Evolutionary conservation across 2,888 invertebrate genomes (phyloP).

Genomic region (Acrobasis suavella): DNA sequence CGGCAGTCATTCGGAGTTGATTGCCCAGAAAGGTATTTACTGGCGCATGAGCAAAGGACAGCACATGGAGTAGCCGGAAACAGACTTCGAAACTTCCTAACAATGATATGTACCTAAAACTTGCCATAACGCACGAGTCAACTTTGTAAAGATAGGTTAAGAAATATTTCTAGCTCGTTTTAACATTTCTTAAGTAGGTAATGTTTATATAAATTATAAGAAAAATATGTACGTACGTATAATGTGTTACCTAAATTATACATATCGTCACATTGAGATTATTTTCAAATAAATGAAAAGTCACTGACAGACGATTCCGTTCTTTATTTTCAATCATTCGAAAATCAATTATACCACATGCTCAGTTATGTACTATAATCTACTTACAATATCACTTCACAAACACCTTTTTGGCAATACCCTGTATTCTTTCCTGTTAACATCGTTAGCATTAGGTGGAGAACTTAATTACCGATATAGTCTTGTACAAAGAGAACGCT

Average conservation of each 20-base stretch:
- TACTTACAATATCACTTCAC: slow-evolving; percentile 47
- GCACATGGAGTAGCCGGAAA: slow-evolving; percentile 44
- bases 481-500: neutral
- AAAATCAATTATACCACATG: slow-evolving; percentile 24
- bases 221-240: neutral
- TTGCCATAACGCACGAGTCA: neutral
- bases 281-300: slow-evolving; percentile 16
- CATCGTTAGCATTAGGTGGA: neutral
- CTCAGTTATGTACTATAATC: slow-evolving; percentile 19
- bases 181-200: neutral
- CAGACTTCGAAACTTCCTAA: neutral
- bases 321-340: slow-evolving; percentile 35
- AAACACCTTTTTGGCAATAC: slow-evolving; percentile 41
- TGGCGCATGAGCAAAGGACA: slow-evolving; percentile 83
- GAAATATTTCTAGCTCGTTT: neutral
- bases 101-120: slow-evolving; percentile 4
- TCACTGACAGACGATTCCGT: slow-evolving; percentile 12
- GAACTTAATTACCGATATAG: neutral
- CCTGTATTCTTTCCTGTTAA: slow-evolving; percentile 41
- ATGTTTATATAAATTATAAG: neutral
- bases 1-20: slow-evolving; percentile 87
- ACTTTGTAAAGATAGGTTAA: neutral
- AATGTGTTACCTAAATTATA: slow-evolving; percentile 1
- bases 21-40: slow-evolving; percentile 84
- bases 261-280: slow-evolving; percentile 5